Base-by-base conservation (phyloP, 2,888 invertebrate species). In the Tiliacea citrago region DNA sequence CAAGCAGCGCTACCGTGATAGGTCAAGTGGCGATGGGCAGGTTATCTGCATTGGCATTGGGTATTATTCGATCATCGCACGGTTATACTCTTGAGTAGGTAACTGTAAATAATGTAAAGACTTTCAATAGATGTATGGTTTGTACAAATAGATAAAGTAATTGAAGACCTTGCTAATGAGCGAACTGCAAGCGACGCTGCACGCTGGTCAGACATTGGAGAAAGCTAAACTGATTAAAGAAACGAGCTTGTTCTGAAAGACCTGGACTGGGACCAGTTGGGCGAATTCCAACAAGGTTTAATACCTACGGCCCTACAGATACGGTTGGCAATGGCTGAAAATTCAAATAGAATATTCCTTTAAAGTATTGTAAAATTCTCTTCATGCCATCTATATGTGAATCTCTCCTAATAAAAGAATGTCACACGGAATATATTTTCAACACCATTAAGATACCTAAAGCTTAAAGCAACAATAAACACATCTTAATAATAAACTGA, bases 1-100 rank as follows among this genome's bases (percentile, higher is more conserved):
- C 16, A 51, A 13, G 57, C 45, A 47, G 9, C 3, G 18, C 29
- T 49, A 29, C 29, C 3, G 21, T 73, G 9, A 29, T 13, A 53
- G 47, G 5, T 13, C 67, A 53, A 53, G 16, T 73, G 42, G 42
- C 12, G 5, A 24, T 73, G 47, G 67, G 0, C 1, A 24, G 10
- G 8, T 49, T 35, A 63, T 74, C 79, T 69, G 47, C 72, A 58
- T 73, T 57, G 42, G n/a, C 49, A 55, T 62, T 72, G 49, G 10
- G 21, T 55, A 66, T 29, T 29, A 29, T 69, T 61, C 0, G 66
- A 62, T 53, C 69, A 69, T 66, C 61, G 45, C 7, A 66, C 39
- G 39, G 39, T 39, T 39, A 39, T 7, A 39, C 39, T 39, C 39
- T 39, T 39, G 39, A 39, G 16, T 55, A 66, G 6, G 18, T 65